phyloP scores from a whole-genome alignment of 2,797 vertebrate genomes.

The Sebastes cheni region DNA sequence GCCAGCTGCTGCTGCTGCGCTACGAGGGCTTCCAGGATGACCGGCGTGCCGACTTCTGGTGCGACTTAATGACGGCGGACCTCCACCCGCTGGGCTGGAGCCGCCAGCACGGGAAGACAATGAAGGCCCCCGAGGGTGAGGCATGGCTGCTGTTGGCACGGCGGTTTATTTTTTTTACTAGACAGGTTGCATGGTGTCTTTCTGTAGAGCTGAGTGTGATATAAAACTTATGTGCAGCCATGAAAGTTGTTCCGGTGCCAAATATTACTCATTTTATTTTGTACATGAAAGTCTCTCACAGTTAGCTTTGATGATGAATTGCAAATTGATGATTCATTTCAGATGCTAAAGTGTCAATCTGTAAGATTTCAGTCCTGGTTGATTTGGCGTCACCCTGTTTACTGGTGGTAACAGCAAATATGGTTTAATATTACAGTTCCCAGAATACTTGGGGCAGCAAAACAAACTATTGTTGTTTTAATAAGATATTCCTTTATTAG shows the following conservation, averaged over 20 bases:
- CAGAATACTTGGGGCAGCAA: too few relatives aligned
- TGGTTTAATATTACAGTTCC: too few relatives aligned
- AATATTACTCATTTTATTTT: neutral
- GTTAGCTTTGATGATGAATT: neutral
- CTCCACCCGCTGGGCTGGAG: conserved; percentile 97
- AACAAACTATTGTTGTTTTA: too few relatives aligned
- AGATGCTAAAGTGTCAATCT: too few relatives aligned
- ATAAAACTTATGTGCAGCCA: neutral
- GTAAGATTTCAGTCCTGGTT: too few relatives aligned
- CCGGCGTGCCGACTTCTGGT: conserved; percentile 97
- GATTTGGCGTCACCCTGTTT: too few relatives aligned
- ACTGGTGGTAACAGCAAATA: too few relatives aligned
- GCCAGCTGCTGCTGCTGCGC: conserved; percentile 93
- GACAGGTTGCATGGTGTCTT: neutral
- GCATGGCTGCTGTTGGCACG: neutral
- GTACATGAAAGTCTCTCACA: neutral
- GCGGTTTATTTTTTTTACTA: neutral
- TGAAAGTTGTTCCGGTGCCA: neutral
- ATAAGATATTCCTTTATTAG: too few relatives aligned
- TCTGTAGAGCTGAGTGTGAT: neutral
- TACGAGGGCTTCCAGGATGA: conserved; percentile 95
- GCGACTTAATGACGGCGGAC: conserved; percentile 93
- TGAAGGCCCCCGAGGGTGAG: conserved; percentile 94
- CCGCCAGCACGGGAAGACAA: conserved; percentile 88
- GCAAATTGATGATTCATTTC: neutral